phyloP scores from a whole-genome alignment of 2,888 invertebrate genomes.

The Megalurothrips usitatus region DNA sequence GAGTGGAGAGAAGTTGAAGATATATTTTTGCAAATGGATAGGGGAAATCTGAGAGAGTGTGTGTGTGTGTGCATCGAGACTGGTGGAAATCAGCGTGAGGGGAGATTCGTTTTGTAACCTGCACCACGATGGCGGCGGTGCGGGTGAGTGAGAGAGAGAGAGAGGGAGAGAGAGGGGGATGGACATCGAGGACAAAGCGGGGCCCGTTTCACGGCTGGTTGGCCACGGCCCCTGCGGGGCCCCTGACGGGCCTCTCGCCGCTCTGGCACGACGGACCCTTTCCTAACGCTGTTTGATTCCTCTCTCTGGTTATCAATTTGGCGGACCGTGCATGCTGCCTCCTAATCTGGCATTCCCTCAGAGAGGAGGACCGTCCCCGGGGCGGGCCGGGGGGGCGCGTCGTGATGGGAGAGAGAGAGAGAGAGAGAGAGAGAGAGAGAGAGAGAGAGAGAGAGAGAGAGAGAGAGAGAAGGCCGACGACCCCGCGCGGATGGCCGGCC shows the following conservation, averaged over 20 bases:
- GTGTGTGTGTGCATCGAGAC: no score
- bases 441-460: background rate
- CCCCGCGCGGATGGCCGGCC: background rate
- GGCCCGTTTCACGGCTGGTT: background rate
- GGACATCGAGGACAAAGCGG: conserved; percentile 11
- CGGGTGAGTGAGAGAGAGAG: background rate
- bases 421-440: background rate
- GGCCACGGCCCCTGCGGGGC: background rate
- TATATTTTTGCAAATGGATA: background rate
- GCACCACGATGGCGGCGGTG: no score
- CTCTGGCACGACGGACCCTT: no score
- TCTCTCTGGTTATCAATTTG: conserved; percentile 24
- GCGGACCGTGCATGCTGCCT: conserved; percentile 8
- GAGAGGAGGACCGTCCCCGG: background rate
- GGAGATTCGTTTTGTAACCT: no score
- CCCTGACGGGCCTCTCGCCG: background rate
- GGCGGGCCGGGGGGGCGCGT: background rate
- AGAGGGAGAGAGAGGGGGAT: background rate
- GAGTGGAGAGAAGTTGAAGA: no score
- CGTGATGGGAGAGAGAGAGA: background rate
- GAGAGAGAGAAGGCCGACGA: background rate
- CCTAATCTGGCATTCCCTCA: conserved; percentile 22
- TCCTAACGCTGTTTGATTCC: conserved; percentile 22
- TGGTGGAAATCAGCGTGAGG: no score
- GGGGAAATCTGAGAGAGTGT: background rate